A percentile compares a stretch with the other conserved stretches of the same genome.
Evolutionary conservation across 2,113 vertebrate genomes (phyloP).

Genomic region (Daphoenositta chrysoptera): DNA sequence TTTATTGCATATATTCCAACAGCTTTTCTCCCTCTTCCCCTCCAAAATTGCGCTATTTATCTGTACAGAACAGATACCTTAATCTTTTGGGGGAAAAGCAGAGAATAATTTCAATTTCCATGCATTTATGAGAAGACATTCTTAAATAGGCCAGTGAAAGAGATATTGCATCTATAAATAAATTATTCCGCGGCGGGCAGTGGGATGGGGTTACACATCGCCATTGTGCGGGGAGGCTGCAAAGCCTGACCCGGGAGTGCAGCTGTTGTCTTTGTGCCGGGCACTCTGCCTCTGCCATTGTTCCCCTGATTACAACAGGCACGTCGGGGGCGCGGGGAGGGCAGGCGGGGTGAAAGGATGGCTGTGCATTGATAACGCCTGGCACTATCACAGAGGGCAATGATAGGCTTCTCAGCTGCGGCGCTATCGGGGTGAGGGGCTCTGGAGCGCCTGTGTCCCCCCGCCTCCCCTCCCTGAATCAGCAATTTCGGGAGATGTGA

Average conservation of each 20-base stretch:
- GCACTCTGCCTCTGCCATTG: conserved; percentile 76
- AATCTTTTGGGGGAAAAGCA: conserved; percentile 46
- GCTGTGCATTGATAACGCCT: conserved; percentile 58
- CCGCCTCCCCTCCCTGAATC: neutral
- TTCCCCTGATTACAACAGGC: conserved; percentile 69
- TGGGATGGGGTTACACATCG: conserved; percentile 65
- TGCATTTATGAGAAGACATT: conserved; percentile 70
- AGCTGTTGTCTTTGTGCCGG: conserved; percentile 83
- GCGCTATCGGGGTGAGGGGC: neutral
- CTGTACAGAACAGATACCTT: conserved; percentile 57
- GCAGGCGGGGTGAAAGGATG: neutral
- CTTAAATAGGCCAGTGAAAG: conserved; percentile 66
- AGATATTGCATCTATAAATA: conserved; percentile 79
- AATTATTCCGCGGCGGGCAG: conserved; percentile 67
- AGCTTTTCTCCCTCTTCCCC: neutral
- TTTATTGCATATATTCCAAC: neutral
- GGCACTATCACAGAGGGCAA: conserved; percentile 26
- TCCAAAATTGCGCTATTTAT: neutral
- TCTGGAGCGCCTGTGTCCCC: neutral
- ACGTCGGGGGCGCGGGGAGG: neutral
- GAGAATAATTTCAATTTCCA: conserved; percentile 73
- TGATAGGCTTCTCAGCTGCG: conserved; percentile 10
- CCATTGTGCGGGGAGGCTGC: conserved; percentile 61
- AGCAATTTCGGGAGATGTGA: conserved; percentile 20
- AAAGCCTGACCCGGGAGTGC: conserved; percentile 60